These are phyloP conservation scores for Microtus ochrogaster DNA, from an alignment of 2,113 vertebrate genomes.

Conservation along the genomic window DNA sequence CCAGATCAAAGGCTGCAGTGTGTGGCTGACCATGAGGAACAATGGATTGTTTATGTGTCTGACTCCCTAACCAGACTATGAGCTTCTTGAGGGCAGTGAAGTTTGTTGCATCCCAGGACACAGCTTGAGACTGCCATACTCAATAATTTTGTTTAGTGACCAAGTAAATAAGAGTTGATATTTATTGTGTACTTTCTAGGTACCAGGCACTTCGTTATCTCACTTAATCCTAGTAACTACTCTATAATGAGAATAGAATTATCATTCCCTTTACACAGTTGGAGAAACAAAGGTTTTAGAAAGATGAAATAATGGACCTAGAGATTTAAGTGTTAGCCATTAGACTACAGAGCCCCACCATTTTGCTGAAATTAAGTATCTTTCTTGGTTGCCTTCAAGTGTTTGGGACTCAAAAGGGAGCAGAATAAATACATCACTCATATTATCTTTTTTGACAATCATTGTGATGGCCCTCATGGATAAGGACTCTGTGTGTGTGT, in stretches of 20 bases:
- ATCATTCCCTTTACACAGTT: not conserved
- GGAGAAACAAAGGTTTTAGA: conserved; percentile 51
- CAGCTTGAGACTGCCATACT: not conserved
- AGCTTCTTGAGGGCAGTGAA: conserved; percentile 80
- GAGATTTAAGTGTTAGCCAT: not conserved
- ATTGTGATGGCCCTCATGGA: not conserved
- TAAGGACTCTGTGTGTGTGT: not conserved
- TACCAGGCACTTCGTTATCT: not conserved
- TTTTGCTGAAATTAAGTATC: not conserved
- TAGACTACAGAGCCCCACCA: not conserved
- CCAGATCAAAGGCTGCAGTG: conserved; percentile 76
- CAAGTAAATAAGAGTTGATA: conserved; percentile 29
- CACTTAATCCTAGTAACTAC: conserved; percentile 13
- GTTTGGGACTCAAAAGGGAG: not conserved
- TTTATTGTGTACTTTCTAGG: conserved; percentile 32
- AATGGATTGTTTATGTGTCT: conserved; percentile 78
- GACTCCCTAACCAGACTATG: conserved; percentile 67
- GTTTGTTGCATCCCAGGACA: conserved; percentile 56
- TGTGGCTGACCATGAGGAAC: conserved; percentile 67
- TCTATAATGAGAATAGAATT: not conserved
- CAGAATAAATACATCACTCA: conserved; percentile 17
- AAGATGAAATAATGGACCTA: not conserved
- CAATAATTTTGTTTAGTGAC: conserved; percentile 26
- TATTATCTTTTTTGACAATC: conserved; percentile 28
- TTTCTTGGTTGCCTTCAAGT: conserved; percentile 37